Conservation (phyloP, 2,797 vertebrate species). For the Ctenopoma kingsleyae region DNA sequence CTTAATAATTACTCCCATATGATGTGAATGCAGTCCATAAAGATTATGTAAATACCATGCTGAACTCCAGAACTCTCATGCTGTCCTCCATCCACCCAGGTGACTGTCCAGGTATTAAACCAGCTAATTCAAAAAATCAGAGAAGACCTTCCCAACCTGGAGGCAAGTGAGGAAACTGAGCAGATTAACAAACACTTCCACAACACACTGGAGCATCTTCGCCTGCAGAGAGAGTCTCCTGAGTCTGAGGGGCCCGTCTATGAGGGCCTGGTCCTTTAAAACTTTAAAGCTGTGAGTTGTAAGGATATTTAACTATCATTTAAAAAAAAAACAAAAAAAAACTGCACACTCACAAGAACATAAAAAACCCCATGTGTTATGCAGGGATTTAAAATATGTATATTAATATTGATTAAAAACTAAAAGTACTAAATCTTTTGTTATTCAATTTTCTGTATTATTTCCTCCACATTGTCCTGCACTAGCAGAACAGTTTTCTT, state of each 20-base stretch:
- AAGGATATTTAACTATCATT: conserved; percentile 37
- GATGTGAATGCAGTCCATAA: not conserved
- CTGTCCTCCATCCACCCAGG: conserved; percentile 77
- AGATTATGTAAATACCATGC: not conserved
- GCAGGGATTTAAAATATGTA: conserved; percentile 45
- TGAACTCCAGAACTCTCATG: not conserved
- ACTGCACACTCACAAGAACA: conserved; percentile 44
- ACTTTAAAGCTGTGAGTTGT: not conserved
- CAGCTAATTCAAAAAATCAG: conserved; percentile 99
- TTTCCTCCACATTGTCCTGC: conserved; percentile 26
- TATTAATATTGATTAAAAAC: conserved; percentile 43
- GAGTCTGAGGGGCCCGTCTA: conserved; percentile 95
- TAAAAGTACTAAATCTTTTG: conserved; percentile 35
- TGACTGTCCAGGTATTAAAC: conserved; percentile 97
- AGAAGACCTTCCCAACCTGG: conserved; percentile 97
- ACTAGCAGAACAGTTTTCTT: conserved; percentile 23
- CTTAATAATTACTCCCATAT: not conserved
- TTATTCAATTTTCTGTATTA: conserved; percentile 19
- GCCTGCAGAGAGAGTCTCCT: conserved; percentile 93
- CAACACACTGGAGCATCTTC: conserved; percentile 98
- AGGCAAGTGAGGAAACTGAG: conserved; percentile 97
- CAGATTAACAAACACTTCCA: conserved; percentile 99
- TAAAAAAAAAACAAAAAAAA: conserved; percentile 18
- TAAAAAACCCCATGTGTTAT: conserved; percentile 43
- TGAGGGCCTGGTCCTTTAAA: conserved; percentile 95